Evolutionary conservation across 37 sponge, comb jelly and placozoan genomes (phyloP).

Genomic region (Crambe crambe): DNA sequence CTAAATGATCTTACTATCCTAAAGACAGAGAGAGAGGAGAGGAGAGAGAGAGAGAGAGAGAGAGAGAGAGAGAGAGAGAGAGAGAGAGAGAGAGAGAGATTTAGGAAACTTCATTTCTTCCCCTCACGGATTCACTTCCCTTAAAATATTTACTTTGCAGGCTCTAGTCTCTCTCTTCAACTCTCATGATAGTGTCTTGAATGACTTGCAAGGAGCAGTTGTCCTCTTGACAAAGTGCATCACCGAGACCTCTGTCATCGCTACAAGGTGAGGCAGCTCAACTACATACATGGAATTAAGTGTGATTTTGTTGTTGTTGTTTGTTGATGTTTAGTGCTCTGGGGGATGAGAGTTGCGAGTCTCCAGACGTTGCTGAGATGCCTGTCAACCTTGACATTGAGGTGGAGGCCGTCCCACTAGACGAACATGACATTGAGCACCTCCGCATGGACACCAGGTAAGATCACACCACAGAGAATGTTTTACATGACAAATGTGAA

Average conservation of each 20-base stretch:
- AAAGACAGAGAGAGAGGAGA: background rate
- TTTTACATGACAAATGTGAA: too few species aligned
- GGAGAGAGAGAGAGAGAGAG: background rate
- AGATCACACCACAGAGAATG: background rate
- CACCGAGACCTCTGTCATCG: slow-evolving; percentile 38
- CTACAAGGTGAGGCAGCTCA: slow-evolving; percentile 18
- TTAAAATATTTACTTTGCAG: too few species aligned
- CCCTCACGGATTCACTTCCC: too few species aligned
- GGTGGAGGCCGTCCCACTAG: slow-evolving; percentile 39
- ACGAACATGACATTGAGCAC: slow-evolving; percentile 11
- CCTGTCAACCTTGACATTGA: slow-evolving; percentile 50
- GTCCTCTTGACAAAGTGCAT: slow-evolving; percentile 9
- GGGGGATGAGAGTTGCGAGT: slow-evolving; percentile 4
- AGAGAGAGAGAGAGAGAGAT: background rate
- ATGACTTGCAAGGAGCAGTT: slow-evolving; percentile 5
- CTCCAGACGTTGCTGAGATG: slow-evolving; percentile 33
- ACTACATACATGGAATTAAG: background rate
- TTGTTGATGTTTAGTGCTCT: background rate
- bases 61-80: background rate
- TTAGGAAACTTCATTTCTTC: too few species aligned
- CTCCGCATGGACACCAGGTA: slow-evolving; percentile 26
- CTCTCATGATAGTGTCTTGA: background rate
- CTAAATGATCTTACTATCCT: too few species aligned
- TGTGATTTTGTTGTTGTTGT: background rate
- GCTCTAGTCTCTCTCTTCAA: background rate